phyloP scores from a whole-genome alignment of 1,140 invertebrate genomes.

The Scaptodrosophila lebanonensis region DNA sequence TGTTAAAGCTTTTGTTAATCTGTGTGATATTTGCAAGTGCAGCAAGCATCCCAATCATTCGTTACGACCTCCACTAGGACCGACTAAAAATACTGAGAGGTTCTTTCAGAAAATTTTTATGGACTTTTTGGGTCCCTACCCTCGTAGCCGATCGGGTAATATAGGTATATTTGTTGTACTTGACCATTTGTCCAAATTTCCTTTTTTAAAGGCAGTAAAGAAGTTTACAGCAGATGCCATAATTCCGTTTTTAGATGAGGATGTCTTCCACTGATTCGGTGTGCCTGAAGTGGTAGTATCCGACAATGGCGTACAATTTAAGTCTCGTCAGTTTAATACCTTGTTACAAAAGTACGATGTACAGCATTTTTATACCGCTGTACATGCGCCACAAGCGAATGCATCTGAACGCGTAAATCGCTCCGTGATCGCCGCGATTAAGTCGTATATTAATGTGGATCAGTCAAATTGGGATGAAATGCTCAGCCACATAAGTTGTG shows the following conservation, averaged over 20 bases:
- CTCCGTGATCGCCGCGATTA: slow-evolving; percentile 3
- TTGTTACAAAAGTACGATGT: too few relatives aligned
- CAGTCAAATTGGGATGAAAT: slow-evolving; percentile 10
- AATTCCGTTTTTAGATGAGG: too few relatives aligned
- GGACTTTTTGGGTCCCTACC: slow-evolving; percentile 15
- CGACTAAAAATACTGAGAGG: neutral
- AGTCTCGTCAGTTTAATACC: too few relatives aligned
- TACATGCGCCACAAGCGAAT: slow-evolving; percentile 14
- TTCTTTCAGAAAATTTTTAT: neutral
- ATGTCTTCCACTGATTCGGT: too few relatives aligned
- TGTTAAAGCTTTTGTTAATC: too few relatives aligned
- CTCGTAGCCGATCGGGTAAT: neutral
- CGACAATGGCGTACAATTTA: too few relatives aligned
- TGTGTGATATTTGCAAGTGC: neutral
- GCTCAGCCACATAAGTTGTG: slow-evolving; percentile 1
- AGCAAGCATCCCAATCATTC: neutral
- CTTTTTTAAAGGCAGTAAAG: too few relatives aligned
- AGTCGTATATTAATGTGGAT: slow-evolving; percentile 2
- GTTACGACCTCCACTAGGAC: neutral
- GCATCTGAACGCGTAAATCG: slow-evolving; percentile 13
- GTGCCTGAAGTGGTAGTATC: too few relatives aligned
- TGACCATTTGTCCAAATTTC: too few relatives aligned
- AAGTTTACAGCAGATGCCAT: too few relatives aligned
- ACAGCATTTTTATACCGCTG: too few relatives aligned
- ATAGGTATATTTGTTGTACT: slow-evolving; percentile 2